Evolutionary conservation across 2,888 invertebrate species (phyloP).

Genomic region (Lottia scabra): DNA sequence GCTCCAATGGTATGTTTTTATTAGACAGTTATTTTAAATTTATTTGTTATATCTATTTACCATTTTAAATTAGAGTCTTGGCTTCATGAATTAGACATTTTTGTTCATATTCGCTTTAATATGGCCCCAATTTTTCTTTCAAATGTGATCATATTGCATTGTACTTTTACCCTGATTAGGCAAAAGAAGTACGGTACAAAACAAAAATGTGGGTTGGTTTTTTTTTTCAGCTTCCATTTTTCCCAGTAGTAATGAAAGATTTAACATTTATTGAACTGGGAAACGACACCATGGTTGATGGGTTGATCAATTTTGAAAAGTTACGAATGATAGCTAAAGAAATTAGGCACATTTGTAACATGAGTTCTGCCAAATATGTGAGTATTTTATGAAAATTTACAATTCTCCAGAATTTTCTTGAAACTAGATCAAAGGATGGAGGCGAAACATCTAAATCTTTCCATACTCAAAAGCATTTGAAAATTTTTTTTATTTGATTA

Average conservation of each 20-base stretch:
- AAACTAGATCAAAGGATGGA: not conserved
- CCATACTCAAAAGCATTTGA: too few relatives aligned
- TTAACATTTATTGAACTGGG: constrained; percentile 98
- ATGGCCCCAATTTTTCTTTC: not conserved
- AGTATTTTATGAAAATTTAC: constrained; percentile 38
- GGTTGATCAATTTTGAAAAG: constrained; percentile 94
- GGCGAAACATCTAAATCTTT: too few relatives aligned
- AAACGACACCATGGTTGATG: constrained; percentile 74
- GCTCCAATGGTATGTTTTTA: constrained; percentile 79
- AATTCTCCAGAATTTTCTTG: not conserved
- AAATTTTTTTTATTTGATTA: too few relatives aligned
- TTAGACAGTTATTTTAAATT: not conserved
- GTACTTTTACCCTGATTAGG: not conserved
- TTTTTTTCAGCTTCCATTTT: constrained; percentile 73
- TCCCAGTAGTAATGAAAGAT: constrained; percentile 77
- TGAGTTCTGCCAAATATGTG: constrained; percentile 89
- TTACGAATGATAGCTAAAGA: constrained; percentile 98
- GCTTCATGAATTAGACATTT: not conserved
- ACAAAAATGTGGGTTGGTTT: not conserved
- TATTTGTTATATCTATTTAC: not conserved
- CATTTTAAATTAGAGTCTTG: not conserved
- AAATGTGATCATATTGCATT: not conserved
- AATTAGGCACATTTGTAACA: constrained; percentile 77
- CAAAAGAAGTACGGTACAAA: too few relatives aligned
- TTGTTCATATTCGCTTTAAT: not conserved